phyloP scores from a whole-genome alignment of 2,888 invertebrate species.

The Acleris holmiana region DNA sequence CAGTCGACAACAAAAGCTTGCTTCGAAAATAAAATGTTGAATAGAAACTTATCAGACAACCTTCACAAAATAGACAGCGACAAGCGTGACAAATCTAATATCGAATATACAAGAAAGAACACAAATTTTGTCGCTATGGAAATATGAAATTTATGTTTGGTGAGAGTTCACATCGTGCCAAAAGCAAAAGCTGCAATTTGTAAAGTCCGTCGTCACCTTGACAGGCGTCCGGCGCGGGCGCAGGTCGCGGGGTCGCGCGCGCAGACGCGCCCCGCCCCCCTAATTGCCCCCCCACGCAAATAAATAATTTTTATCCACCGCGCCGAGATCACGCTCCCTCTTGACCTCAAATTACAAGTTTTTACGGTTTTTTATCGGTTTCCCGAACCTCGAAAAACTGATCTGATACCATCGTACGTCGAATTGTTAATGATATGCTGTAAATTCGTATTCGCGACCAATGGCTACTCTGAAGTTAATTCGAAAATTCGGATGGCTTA shows the following conservation, averaged over 20 bases:
- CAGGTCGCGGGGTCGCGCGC: conserved; percentile 70
- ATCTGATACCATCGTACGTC: conserved; percentile 64
- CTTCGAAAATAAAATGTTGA: too few relatives aligned
- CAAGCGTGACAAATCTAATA: too few relatives aligned
- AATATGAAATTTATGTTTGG: conserved; percentile 2
- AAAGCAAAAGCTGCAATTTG: conserved; percentile 56
- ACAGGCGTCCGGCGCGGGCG: conserved; percentile 53
- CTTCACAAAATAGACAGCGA: too few relatives aligned
- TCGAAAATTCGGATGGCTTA: neutral
- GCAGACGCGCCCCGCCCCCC: conserved; percentile 79
- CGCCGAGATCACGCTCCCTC: conserved; percentile 72
- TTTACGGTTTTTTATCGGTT: conserved; percentile 72
- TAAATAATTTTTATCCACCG: conserved; percentile 81
- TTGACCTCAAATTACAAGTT: conserved; percentile 78
- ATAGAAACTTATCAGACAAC: too few relatives aligned
- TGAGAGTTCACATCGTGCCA: conserved; percentile 27
- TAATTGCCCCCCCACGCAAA: conserved; percentile 84
- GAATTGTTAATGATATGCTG: conserved; percentile 72
- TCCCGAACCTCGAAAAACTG: conserved; percentile 57
- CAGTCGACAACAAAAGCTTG: too few relatives aligned
- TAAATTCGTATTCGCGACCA: neutral
- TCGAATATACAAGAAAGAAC: neutral
- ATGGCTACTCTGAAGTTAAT: neutral
- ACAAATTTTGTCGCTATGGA: neutral
- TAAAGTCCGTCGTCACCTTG: conserved; percentile 62